Evolutionary conservation across 2,888 invertebrate genomes (phyloP).

Genomic region (Apomyelois bistriatella): DNA sequence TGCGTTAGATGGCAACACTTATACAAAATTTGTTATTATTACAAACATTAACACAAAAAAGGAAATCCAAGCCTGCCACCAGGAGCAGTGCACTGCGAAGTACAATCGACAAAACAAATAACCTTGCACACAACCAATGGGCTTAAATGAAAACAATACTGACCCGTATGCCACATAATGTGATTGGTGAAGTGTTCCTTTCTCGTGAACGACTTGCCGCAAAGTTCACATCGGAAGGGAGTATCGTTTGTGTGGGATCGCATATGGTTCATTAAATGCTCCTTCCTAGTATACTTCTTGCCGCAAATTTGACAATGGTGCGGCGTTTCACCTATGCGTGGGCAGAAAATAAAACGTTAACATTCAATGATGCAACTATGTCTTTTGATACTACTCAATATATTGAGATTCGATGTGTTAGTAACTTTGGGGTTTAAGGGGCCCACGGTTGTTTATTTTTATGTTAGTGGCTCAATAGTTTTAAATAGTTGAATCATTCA

Average conservation of each 20-base stretch:
- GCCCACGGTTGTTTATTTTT: constrained; percentile 1
- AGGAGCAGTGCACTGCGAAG: constrained; percentile 20
- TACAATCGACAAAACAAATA: constrained; percentile 19
- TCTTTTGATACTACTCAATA: constrained; percentile 30
- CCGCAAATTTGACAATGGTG: constrained; percentile 93
- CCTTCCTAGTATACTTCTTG: constrained; percentile 93
- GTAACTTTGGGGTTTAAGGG: constrained; percentile 2
- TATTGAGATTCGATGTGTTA: constrained; percentile 17
- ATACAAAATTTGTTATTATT: neutral
- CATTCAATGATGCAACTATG: constrained; percentile 79
- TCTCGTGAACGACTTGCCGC: constrained; percentile 92
- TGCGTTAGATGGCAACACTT: constrained; percentile 3
- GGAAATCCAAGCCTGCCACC: constrained; percentile 54
- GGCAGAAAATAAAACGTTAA: constrained; percentile 74
- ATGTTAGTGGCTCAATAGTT: constrained; percentile 17
- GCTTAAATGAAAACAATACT: constrained; percentile 52
- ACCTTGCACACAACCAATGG: constrained; percentile 8
- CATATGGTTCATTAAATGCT: constrained; percentile 93
- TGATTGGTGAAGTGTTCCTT: constrained; percentile 95
- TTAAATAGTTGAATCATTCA: constrained; percentile 77
- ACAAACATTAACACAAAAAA: neutral
- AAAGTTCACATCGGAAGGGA: constrained; percentile 92
- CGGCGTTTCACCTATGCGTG: constrained; percentile 87
- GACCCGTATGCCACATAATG: constrained; percentile 92
- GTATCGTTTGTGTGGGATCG: constrained; percentile 93